Percentiles rank a stretch among this genome's conserved stretches.
These are phyloP conservation scores for Actenoides lindsayi DNA, from an alignment of 2,113 vertebrate species.

Conservation along the genomic window DNA sequence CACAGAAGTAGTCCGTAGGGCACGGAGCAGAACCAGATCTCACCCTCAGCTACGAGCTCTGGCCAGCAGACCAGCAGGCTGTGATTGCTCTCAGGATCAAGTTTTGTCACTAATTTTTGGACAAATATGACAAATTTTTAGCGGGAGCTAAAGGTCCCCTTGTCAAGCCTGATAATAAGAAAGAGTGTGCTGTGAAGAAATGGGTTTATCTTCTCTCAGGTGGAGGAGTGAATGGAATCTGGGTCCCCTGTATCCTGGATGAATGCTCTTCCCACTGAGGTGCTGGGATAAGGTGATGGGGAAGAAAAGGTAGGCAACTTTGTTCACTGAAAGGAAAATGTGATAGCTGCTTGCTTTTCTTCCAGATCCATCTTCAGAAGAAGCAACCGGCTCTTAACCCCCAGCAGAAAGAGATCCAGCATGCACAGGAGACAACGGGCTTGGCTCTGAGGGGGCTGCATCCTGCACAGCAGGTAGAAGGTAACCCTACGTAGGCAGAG, in stretches of 20 bases:
- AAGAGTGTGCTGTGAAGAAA: neutral
- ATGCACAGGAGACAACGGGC: neutral
- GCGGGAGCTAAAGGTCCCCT: neutral
- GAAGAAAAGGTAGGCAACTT: neutral
- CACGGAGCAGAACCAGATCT: neutral
- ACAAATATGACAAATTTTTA: neutral
- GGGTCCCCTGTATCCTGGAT: neutral
- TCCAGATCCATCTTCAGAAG: neutral
- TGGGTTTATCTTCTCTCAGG: neutral
- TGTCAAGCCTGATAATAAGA: neutral
- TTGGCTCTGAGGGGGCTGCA: neutral
- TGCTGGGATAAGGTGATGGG: neutral
- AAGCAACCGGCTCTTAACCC: neutral
- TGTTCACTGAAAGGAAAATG: neutral
- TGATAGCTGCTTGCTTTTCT: neutral
- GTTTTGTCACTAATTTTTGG: neutral
- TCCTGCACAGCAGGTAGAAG: neutral
- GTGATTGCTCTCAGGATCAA: neutral
- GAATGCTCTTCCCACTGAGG: neutral
- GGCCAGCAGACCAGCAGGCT: neutral
- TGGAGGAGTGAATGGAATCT: neutral
- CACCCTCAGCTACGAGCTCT: neutral
- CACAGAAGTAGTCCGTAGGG: neutral
- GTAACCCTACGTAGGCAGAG: neutral
- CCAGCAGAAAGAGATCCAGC: fast-evolving